Evolutionary conservation across 2,888 invertebrate genomes (phyloP), one percentile per base, ranked within the genome.

Genomic region (Leptopilina drosophilae): DNA sequence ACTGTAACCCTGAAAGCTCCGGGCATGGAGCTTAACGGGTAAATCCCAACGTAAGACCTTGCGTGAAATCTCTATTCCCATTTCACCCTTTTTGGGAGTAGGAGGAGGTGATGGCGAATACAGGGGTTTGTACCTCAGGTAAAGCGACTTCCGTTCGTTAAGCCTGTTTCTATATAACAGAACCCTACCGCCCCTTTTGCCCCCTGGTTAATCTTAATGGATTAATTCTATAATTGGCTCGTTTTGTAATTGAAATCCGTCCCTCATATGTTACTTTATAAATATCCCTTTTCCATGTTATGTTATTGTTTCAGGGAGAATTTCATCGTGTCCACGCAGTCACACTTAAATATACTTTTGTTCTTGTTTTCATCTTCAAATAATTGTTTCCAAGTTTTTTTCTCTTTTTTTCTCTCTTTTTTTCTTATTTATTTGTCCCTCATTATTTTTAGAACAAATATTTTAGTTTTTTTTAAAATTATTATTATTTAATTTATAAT

Each of bases 211-310:
- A 86, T 88, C 87, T 86, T 87, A 87, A 88, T 88, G 89, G 89
- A 90, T 90, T 90, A 88, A 89, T 88, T 89, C 87, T 89, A 87
- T 90, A 90, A 90, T 90, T 90, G 88, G 85, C 83, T 88, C 84
- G 85, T 80, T 82, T 84, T 86, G 85, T 87, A 87, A 87, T 88
- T 85, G 86, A 84, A 83, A 83, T 64, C 76, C 73, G 49, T 64
- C 62, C 64, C 77, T 77, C 77, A 62, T 75, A 33, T 56, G 73
- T 65, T 75, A 9, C 69, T 20, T 20, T 62, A 62, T 7, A 62
- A n/a, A 59, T n/a, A 62, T 62, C n/a, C 59, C n/a, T 7, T 59
- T 65, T 65, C 42, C 53, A 12, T 40, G 33, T 33, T 33, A 33
- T 33, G 33, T 33, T 33, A 33, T 33, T 33, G 33, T 33, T 33